A percentile compares a stretch with the other conserved stretches of the same genome.
Conservation (phyloP, 1,140 invertebrate species). For the Telenomus remus region DNA sequence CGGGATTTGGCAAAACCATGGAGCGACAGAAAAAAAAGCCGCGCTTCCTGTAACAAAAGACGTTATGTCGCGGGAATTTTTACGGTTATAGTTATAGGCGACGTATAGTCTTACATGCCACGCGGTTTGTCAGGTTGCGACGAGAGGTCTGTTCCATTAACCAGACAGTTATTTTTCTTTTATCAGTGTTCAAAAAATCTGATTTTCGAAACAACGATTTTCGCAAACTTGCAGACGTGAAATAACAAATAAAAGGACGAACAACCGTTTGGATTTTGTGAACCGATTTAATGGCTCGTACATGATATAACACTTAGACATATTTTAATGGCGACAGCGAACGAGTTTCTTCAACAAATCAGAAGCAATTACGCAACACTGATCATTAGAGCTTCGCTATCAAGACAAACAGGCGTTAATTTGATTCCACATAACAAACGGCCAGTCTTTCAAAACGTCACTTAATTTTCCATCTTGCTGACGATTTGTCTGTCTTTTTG, state of each 20-base stretch:
- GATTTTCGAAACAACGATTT: no score
- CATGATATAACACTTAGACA: no score
- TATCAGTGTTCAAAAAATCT: no score
- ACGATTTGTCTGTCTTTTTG: slow-evolving; percentile 27
- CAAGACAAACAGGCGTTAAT: slow-evolving; percentile 24
- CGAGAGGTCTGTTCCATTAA: slow-evolving; percentile 38
- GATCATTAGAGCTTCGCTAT: background rate
- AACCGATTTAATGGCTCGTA: no score
- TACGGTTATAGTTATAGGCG: slow-evolving; percentile 42
- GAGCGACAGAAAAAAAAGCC: slow-evolving; percentile 29
- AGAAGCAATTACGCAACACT: no score
- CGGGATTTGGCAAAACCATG: slow-evolving; percentile 26
- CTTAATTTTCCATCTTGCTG: slow-evolving; percentile 49
- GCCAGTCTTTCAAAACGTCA: slow-evolving; percentile 49
- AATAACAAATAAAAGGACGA: no score
- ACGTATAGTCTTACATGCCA: slow-evolving; percentile 23
- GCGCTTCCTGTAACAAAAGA: slow-evolving; percentile 14
- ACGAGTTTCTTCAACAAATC: no score
- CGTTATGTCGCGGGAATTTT: slow-evolving; percentile 29
- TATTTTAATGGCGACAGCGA: no score
- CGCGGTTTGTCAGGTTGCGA: slow-evolving; percentile 31
- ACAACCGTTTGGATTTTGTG: no score
- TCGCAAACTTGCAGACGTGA: no score
- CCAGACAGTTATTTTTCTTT: no score
- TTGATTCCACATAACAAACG: slow-evolving; percentile 42